These are phyloP conservation scores for Harpagoxenus sublaevis DNA, from an alignment of 2,888 invertebrate species.

Conservation along the genomic window DNA sequence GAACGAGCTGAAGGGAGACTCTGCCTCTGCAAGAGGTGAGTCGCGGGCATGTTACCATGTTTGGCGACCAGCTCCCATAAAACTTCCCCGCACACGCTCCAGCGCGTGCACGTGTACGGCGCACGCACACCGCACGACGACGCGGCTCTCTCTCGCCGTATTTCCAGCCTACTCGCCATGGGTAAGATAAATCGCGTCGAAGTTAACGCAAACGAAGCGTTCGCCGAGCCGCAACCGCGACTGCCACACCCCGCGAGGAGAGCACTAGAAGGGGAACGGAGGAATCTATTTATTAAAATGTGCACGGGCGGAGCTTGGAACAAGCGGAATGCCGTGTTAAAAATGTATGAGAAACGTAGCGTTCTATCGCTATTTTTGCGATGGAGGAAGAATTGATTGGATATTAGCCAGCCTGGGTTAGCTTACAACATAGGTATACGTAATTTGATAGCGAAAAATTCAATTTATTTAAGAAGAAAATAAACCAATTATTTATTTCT, in stretches of 20 bases:
- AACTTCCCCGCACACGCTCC: slow-evolving; percentile 72
- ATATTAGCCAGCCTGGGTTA: background rate
- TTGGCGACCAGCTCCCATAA: slow-evolving; percentile 81
- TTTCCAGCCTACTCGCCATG: slow-evolving; percentile 64
- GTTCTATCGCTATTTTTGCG: background rate
- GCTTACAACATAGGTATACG: background rate
- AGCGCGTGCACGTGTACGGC: slow-evolving; percentile 51
- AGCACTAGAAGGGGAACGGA: background rate
- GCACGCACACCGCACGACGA: slow-evolving; percentile 28
- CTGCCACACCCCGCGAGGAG: slow-evolving; percentile 59
- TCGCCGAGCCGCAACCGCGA: slow-evolving; percentile 38
- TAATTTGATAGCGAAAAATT: background rate
- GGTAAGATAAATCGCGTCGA: slow-evolving; percentile 71
- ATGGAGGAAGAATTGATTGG: background rate
- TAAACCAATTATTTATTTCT: background rate
- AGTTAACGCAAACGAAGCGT: slow-evolving; percentile 66
- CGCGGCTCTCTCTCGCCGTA: slow-evolving; percentile 52
- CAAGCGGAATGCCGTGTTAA: background rate
- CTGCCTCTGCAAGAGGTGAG: slow-evolving; percentile 62
- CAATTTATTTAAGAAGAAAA: background rate
- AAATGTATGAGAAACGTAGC: background rate
- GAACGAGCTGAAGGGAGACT: slow-evolving; percentile 25
- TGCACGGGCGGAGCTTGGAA: background rate
- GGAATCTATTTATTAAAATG: slow-evolving; percentile 28
- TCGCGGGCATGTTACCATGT: slow-evolving; percentile 78